phyloP scores from a whole-genome alignment of 2,797 vertebrate genomes.

The Neostethus bicornis region DNA sequence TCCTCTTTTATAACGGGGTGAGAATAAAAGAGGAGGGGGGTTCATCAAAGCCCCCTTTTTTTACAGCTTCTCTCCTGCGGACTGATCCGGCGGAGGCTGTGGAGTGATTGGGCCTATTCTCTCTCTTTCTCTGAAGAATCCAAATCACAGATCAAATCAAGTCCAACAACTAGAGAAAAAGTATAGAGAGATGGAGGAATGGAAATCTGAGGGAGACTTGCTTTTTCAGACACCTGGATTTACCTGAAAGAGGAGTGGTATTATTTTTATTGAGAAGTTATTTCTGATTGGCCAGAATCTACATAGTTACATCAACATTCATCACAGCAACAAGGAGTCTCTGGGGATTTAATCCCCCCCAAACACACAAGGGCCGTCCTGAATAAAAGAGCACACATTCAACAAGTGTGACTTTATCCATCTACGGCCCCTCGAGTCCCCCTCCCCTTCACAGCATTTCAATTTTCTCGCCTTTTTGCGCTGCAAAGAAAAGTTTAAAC shows the following conservation, averaged over 20 bases:
- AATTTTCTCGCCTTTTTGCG: constrained; percentile 75
- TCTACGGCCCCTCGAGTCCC: constrained; percentile 35
- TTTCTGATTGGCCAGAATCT: constrained; percentile 23
- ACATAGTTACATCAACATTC: constrained; percentile 49
- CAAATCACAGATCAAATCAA: constrained; percentile 77
- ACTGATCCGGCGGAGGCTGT: constrained; percentile 66
- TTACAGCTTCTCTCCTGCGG: constrained; percentile 74
- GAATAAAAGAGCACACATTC: constrained; percentile 57
- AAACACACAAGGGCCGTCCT: constrained; percentile 29
- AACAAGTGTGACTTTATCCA: constrained; percentile 74
- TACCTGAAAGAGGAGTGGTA: constrained; percentile 38
- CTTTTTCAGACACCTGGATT: constrained; percentile 56
- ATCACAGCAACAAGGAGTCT: constrained; percentile 52
- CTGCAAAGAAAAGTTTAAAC: constrained; percentile 67
- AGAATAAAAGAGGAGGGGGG: constrained; percentile 58
- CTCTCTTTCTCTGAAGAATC: constrained; percentile 70
- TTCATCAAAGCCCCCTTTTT: constrained; percentile 94
- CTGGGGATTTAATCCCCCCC: constrained; percentile 38
- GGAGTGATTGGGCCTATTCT: constrained; percentile 81
- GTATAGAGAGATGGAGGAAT: constrained; percentile 10
- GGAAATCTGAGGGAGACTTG: constrained; percentile 43
- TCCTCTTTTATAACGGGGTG: constrained; percentile 59
- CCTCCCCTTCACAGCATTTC: constrained; percentile 65
- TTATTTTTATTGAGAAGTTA: neutral
- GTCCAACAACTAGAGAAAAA: constrained; percentile 33